Evolutionary conservation across 2,113 vertebrate genomes (phyloP), one percentile per base, ranked within the genome.

Genomic region (Cairina moschata): DNA sequence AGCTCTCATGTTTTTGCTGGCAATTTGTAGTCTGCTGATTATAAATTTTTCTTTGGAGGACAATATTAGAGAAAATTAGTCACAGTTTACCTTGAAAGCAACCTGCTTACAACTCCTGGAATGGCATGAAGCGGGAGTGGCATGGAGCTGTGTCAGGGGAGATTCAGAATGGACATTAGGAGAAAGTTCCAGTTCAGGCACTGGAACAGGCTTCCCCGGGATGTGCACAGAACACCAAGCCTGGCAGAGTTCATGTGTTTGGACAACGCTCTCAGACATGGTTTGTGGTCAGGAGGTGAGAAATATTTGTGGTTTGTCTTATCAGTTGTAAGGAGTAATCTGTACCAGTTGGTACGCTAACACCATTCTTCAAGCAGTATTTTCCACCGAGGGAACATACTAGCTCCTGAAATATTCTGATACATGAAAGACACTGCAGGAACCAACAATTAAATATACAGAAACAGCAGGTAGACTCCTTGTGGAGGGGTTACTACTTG

Each of bases 11-110:
- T 7, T 86, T 89, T 59, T 72, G 29, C 56, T 84, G 83, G 38
- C 65, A 88, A 48, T 32, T 28, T 36, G 50, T 38, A 72, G 67
- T 17, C 86, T 58, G 55, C 63, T 90, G 86, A 84, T 67, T 58
- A 65, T 36, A 86, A 83, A 90, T 96, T 90, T 73, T 40, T 54
- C 75, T 83, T 76, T 93, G 36, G 68, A 86, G 73, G 54, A 52
- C 38, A 63, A 67, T 66, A 8, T 44, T 63, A 65, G 46, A 42
- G 76, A 83, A 65, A 91, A 90, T 25, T 60, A 68, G 10, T 46
- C 0, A 1, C 23, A 80, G 36, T 90, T 78, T 86, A 83, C 50
- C 38, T 78, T 71, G 36, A 92, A 63, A 77, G 25, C n/a, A 83
- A 88, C 81, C 56, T 90, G 83, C 36, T 67, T 74, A 50, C 59